Evolutionary conservation across 2,113 vertebrate genomes (phyloP).

Genomic region (Notarius quadriscutis): DNA sequence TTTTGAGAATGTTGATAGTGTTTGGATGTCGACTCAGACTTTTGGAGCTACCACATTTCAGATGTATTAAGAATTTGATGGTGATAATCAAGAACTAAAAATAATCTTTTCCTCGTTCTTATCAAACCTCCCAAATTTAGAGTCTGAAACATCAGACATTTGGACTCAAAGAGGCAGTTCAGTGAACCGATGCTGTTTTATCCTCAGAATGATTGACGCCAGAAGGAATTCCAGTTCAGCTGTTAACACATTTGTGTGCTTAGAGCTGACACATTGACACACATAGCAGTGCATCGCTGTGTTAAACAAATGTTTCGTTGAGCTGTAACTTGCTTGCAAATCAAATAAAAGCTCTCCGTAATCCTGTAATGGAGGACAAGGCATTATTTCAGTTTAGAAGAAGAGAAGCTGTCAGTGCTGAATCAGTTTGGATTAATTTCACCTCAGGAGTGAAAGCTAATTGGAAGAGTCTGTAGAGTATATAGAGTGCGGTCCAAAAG

Average conservation of each 20-base stretch:
- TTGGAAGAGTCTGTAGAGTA: neutral
- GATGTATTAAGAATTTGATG: neutral
- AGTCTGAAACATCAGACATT: slow-evolving; percentile 20
- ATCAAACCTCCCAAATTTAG: slow-evolving; percentile 27
- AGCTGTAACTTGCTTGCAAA: slow-evolving; percentile 52
- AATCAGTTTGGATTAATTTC: slow-evolving; percentile 36
- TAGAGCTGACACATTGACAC: slow-evolving; percentile 57
- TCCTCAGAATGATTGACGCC: slow-evolving; percentile 45
- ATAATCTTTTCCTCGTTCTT: neutral
- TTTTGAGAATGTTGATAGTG: neutral
- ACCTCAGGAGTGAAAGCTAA: slow-evolving; percentile 27
- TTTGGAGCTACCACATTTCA: neutral
- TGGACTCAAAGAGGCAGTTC: slow-evolving; percentile 41
- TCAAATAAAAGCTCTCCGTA: slow-evolving; percentile 54
- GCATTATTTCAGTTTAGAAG: slow-evolving; percentile 39
- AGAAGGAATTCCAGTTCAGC: slow-evolving; percentile 55
- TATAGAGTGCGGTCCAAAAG: no score
- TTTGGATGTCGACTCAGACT: neutral
- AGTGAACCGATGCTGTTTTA: slow-evolving; percentile 47
- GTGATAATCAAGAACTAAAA: neutral
- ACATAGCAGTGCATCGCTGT: slow-evolving; percentile 51
- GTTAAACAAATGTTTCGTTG: slow-evolving; percentile 57
- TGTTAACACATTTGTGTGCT: slow-evolving; percentile 55
- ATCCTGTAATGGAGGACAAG: slow-evolving; percentile 49
- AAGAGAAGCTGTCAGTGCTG: slow-evolving; percentile 35